Base-by-base conservation (phyloP, 1,140 invertebrate genomes). In the Bursaphelenchus mucronatus region DNA sequence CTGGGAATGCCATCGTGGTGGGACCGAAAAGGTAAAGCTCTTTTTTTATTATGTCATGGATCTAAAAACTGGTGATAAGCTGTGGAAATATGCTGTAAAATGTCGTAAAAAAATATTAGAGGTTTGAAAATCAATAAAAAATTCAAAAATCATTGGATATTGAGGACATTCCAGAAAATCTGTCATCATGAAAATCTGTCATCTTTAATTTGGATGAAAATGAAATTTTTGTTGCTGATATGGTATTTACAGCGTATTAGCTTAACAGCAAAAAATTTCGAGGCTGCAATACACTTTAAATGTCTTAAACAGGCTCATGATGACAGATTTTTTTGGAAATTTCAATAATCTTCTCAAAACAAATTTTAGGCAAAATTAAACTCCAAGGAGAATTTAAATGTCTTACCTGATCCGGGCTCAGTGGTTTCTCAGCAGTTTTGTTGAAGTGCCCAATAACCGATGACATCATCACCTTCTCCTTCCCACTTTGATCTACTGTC, bases 1-100 rank as follows among this genome's bases (percentile, higher is more conserved):
- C 70, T 8, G 78, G 78, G 57, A 80, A 78, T 47, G 78, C 78
- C 66, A 80, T 69, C 9, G 78, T 80, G 3, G 77, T 80, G 7
- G 78, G 79, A 39, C 78, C 78, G 61, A 54, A 78, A 7, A 80
- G 64, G n/a, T 65, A 66, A 11, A 80, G 53, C 40, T 80, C 78
- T 49, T 80, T 80, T 53, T 73, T 71, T 19, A 80, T 75, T 39
- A 80, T 76, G 17, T 49, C 70, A 10, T 61, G 64, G 53, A 73
- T 74, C 61, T 74, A 8, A 67, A 69, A 30, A n/a, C 5, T 30
- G 30, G 30, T 30, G 30, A 30, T 30, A 1, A 30, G 30, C n/a
- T 47, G 15, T 17, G n/a, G 15, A 30, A 30, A 30, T 1, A 30
- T 1, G 30, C 5, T 30, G 30, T 30, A 30, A 30, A 54, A 15